Evolutionary conservation across 2,113 vertebrate genomes (phyloP).

Genomic region (Cebus imitator): DNA sequence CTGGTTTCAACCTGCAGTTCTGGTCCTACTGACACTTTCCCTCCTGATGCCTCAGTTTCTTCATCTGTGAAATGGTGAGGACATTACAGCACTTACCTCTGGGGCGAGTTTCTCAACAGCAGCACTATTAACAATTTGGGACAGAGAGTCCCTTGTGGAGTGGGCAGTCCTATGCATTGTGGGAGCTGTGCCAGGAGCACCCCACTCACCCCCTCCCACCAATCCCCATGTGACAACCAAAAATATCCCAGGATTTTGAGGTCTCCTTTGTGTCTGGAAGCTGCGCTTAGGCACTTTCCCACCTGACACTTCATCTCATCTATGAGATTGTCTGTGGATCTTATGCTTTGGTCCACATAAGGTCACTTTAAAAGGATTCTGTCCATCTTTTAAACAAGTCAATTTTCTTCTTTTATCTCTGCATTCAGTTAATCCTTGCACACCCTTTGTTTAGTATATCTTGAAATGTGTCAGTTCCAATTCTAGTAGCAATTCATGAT

Average conservation of each 20-base stretch:
- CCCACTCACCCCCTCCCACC: not conserved
- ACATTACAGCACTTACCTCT: not conserved
- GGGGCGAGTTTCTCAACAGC: not conserved
- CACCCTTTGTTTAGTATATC: not conserved
- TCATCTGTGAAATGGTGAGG: not conserved
- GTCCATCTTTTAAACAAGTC: not conserved
- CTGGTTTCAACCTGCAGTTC: no score
- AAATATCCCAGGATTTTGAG: not conserved
- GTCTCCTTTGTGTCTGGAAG: not conserved
- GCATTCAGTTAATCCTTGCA: no score
- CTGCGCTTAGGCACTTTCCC: not conserved
- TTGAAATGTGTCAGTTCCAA: not conserved
- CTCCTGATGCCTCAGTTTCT: no score
- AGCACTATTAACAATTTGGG: no score
- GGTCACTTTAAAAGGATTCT: not conserved
- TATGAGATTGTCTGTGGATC: no score
- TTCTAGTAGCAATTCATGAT: not conserved
- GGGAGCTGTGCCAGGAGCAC: not conserved
- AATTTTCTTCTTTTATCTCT: fast-evolving
- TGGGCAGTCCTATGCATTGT: not conserved
- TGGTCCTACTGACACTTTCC: no score
- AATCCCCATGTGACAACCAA: not conserved
- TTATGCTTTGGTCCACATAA: not conserved
- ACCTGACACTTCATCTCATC: not conserved
- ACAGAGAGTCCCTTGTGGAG: not conserved